These are phyloP conservation scores for Malacosoma neustria DNA, from an alignment of 2,888 invertebrate species.

Conservation along the genomic window DNA sequence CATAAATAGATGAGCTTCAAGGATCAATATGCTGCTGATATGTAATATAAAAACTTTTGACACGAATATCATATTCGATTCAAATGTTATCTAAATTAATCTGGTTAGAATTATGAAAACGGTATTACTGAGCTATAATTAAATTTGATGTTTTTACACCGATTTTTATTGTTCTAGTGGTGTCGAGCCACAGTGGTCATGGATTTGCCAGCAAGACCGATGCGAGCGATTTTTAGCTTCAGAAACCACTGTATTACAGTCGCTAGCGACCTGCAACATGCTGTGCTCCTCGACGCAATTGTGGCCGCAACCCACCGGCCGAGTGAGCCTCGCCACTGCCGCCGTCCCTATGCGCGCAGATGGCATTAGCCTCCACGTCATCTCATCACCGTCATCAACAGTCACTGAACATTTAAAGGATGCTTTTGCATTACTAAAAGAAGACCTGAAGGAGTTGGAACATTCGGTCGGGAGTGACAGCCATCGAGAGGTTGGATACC, in stretches of 20 bases:
- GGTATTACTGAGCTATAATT: too few relatives aligned
- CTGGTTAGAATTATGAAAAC: too few relatives aligned
- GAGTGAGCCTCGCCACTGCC: conserved; percentile 78
- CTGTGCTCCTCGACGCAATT: conserved; percentile 83
- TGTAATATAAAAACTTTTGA: too few relatives aligned
- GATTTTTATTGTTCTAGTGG: conserved; percentile 53
- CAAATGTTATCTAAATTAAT: too few relatives aligned
- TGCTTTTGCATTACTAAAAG: conserved; percentile 68
- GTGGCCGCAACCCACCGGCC: conserved; percentile 88
- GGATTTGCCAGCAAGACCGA: conserved; percentile 81
- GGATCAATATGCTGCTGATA: too few relatives aligned
- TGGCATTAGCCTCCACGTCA: conserved; percentile 61
- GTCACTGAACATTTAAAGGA: conserved; percentile 53
- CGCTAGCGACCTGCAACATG: conserved; percentile 85
- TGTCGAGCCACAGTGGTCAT: conserved; percentile 81
- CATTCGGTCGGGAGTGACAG: conserved; percentile 35
- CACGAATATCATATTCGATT: too few relatives aligned
- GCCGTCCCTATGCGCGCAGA: conserved; percentile 75
- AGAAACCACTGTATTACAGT: conserved; percentile 62
- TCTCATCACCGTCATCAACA: conserved; percentile 43
- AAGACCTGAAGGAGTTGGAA: conserved; percentile 64
- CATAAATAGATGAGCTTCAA: too few relatives aligned
- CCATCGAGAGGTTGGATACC: conserved; percentile 37
- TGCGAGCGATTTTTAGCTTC: conserved; percentile 76
- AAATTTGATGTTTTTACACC: too few relatives aligned